phyloP scores from a whole-genome alignment of 2,888 invertebrate species.

The Melipona bicolor region DNA sequence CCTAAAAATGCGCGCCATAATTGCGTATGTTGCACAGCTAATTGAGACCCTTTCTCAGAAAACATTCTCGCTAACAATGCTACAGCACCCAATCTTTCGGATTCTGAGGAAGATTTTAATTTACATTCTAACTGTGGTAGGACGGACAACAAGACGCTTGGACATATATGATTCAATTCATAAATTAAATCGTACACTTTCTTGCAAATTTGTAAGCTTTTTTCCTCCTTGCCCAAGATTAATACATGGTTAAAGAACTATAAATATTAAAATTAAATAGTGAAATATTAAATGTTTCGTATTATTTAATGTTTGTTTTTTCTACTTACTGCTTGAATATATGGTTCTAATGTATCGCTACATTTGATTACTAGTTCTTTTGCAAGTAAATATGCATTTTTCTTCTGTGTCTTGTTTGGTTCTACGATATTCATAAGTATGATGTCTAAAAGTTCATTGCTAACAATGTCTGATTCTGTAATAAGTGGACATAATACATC shows the following conservation, averaged over 20 bases:
- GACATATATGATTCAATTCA: constrained; percentile 97
- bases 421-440: constrained; percentile 97
- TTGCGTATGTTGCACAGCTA: constrained; percentile 94
- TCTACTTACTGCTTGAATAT: constrained; percentile 94
- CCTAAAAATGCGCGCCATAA: constrained; percentile 97
- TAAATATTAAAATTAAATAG: constrained; percentile 77
- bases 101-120: constrained; percentile 94
- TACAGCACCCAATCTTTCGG: constrained; percentile 94
- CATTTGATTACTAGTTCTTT: constrained; percentile 97
- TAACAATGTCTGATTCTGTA: constrained; percentile 97
- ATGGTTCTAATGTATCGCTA: constrained; percentile 95
- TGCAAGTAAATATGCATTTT: constrained; percentile 95
- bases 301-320: constrained; percentile 12
- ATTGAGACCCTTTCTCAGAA: constrained; percentile 95
- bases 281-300: constrained; percentile 5
- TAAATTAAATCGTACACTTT: constrained; percentile 98
- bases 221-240: constrained; percentile 96
- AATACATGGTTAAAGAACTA: constrained; percentile 98
- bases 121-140: constrained; percentile 98
- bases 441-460: constrained; percentile 96
- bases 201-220: constrained; percentile 90
- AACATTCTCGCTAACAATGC: constrained; percentile 97
- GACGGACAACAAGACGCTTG: constrained; percentile 93
- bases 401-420: constrained; percentile 94
- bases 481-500: constrained; percentile 97